These are phyloP conservation scores for Stomatorhinus walkeri DNA, from an alignment of 2,797 vertebrate genomes.

Conservation along the genomic window DNA sequence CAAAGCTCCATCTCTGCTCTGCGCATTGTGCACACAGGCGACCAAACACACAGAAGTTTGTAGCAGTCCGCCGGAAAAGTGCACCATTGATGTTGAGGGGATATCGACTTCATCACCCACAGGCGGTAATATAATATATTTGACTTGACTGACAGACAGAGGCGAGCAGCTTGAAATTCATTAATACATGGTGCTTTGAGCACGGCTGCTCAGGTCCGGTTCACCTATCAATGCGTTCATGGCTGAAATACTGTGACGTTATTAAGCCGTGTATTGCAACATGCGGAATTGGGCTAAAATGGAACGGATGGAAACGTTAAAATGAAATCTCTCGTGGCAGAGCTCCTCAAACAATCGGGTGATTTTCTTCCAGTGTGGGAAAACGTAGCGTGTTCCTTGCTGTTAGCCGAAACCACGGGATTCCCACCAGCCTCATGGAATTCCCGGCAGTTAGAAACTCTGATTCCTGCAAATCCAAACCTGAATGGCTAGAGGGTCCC, in stretches of 20 bases:
- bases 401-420: neutral
- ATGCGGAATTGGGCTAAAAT: neutral
- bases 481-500: neutral
- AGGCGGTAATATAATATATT: conserved; percentile 51
- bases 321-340: conserved; percentile 36
- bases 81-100: conserved; percentile 9
- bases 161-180: conserved; percentile 36
- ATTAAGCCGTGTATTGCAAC: conserved; percentile 22
- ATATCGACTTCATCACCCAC: conserved; percentile 40
- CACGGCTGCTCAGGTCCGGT: conserved; percentile 39
- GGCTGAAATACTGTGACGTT: conserved; percentile 29
- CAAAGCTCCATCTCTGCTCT: neutral
- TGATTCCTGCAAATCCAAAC: neutral
- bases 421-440: neutral
- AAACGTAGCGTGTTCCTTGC: neutral
- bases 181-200: conserved; percentile 39
- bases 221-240: conserved; percentile 45
- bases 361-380: neutral
- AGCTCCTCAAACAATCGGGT: neutral
- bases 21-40: neutral
- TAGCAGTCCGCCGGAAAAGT: conserved; percentile 3
- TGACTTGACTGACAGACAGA: conserved; percentile 44
- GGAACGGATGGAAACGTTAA: conserved; percentile 15
- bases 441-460: neutral
- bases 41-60: neutral